Evolutionary conservation across 2,113 vertebrate species (phyloP).

Genomic region (Anseranas semipalmata): DNA sequence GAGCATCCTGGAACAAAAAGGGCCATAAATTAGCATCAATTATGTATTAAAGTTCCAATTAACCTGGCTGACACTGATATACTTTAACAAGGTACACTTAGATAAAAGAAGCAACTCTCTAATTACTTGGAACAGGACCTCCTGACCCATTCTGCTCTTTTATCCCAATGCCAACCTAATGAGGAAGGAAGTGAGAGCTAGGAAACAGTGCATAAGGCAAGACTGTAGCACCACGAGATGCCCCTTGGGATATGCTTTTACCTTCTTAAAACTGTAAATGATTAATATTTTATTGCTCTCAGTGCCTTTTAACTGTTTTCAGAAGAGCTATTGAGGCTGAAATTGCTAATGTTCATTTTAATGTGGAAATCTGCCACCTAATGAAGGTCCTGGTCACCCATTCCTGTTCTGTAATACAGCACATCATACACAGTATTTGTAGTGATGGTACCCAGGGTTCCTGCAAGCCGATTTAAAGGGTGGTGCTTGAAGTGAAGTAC

Average conservation of each 20-base stretch:
- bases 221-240: constrained; percentile 50
- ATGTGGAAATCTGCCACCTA: background rate
- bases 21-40: constrained; percentile 88
- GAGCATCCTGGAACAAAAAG: constrained; percentile 82
- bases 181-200: constrained; percentile 77
- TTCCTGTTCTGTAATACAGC: background rate
- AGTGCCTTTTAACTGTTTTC: constrained; percentile 52
- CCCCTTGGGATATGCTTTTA: constrained; percentile 45
- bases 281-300: constrained; percentile 65
- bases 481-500: background rate
- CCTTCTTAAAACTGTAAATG: constrained; percentile 47
- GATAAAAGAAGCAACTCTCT: constrained; percentile 86
- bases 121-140: constrained; percentile 86
- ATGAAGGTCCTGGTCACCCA: background rate
- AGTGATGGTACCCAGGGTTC: background rate
- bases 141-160: constrained; percentile 83
- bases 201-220: constrained; percentile 60
- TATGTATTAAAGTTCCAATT: constrained; percentile 89
- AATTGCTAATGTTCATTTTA: constrained; percentile 36
- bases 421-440: background rate
- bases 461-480: background rate
- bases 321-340: constrained; percentile 34
- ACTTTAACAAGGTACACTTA: constrained; percentile 85
- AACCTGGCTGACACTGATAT: constrained; percentile 87
- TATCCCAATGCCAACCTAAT: constrained; percentile 78